These are phyloP conservation scores for Xiphorhynchus erythropygius DNA, from an alignment of 2,797 vertebrate species.

Conservation along the genomic window DNA sequence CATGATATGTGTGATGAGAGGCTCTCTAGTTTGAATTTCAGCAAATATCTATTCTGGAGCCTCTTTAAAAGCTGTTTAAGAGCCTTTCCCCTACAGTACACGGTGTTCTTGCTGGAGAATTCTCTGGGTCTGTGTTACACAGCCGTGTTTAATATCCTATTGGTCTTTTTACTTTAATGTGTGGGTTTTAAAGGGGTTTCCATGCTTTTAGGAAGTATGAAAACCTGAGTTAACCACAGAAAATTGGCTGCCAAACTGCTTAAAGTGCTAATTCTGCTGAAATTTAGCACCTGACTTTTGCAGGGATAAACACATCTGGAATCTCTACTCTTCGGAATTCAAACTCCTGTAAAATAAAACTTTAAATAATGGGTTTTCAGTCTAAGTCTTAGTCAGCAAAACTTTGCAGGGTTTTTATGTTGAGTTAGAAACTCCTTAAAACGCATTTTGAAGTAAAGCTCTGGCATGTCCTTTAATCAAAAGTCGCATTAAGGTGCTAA, in stretches of 20 bases:
- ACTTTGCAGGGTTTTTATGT: background rate
- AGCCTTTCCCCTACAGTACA: background rate
- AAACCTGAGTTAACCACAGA: constrained; percentile 17
- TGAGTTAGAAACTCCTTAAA: background rate
- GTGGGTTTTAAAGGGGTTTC: constrained; percentile 2
- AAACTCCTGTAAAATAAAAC: constrained; percentile 13
- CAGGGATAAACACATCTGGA: constrained; percentile 55
- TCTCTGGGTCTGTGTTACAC: background rate
- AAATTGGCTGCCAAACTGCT: constrained; percentile 18
- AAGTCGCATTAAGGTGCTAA: background rate
- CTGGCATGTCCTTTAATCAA: background rate
- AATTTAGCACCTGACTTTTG: constrained; percentile 52
- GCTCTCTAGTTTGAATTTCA: constrained; percentile 3
- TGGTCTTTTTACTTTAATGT: background rate
- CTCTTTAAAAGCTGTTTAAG: background rate
- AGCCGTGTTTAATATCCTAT: background rate
- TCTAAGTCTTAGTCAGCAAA: background rate
- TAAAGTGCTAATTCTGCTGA: constrained; percentile 50
- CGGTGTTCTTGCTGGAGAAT: background rate
- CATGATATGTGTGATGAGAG: background rate
- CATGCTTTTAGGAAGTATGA: background rate
- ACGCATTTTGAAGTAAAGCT: background rate
- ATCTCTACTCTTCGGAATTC: background rate
- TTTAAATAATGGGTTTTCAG: constrained; percentile 25
- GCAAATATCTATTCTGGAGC: background rate